Evolutionary conservation across 2,888 invertebrate genomes (phyloP), one percentile per base, ranked within the genome.

Genomic region (Lycophotia porphyrea): DNA sequence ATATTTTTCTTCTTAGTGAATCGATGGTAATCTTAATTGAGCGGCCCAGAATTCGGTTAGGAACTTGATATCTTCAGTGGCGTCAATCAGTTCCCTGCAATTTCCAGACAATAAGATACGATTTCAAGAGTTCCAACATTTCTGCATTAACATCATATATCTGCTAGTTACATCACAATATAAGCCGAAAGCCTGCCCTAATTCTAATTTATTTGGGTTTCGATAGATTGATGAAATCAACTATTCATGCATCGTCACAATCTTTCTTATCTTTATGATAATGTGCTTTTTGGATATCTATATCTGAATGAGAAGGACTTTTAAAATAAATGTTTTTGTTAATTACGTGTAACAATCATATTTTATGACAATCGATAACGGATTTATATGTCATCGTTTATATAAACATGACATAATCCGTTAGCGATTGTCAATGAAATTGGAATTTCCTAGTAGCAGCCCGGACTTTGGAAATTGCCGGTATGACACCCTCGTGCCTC

Each of bases 201-300:
- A 52, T 27, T 13, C 4, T 52, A 13, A 27, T 55, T 31, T 15
- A 27, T 27, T 27, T 18, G n/a, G 1, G 36, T 39, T 9, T 39
- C 36, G 61, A 61, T 61, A 15, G 7, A 61, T 60, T 61, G 36
- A 24, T 21, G 5, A 15, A 61, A 70, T 31, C 4, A 44, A 55
- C 72, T 31, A 42, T 34, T 42, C 21, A 58, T 44, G 44, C 58
- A 58, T 9, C 21, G 58, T 73, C 58, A 69, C 27, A 24, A 49
- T 42, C 31, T 47, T 70, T 18, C 7, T 18, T 18, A 27, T 66
- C 44, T 27, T 15, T n/a, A 8, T 15, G 1, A 21, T 5, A 5
- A 42, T 61, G 18, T 47, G 24, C 11, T 52, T 70, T 1, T 9
- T 11, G 18, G 34, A 71, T 49, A 49, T 31, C 31, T 11, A 24